Evolutionary conservation across 2,888 invertebrate species (phyloP).

Genomic region (Sclerodermus sp.): DNA sequence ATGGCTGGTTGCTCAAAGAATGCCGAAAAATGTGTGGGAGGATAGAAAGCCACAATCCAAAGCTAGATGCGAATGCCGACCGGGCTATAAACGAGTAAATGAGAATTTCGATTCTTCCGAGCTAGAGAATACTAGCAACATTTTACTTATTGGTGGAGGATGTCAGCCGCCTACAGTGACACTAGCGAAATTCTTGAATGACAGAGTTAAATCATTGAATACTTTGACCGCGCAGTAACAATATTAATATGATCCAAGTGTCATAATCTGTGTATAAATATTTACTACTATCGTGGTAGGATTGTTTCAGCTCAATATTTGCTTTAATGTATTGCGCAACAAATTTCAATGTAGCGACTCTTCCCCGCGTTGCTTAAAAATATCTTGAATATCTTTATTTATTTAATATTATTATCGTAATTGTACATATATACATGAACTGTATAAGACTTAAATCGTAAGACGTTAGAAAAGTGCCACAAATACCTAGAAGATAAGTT

Average conservation of each 20-base stretch:
- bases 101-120: constrained; percentile 42
- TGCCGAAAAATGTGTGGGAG: constrained; percentile 43
- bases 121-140: constrained; percentile 47
- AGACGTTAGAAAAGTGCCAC: constrained; percentile 9
- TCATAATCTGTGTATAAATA: too few relatives aligned
- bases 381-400: constrained; percentile 15
- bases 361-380: too few relatives aligned
- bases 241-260: too few relatives aligned
- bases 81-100: constrained; percentile 62
- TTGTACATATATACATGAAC: constrained; percentile 6
- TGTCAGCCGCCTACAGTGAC: constrained; percentile 68
- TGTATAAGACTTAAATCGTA: not conserved
- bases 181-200: constrained; percentile 68
- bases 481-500: not conserved
- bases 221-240: constrained; percentile 6
- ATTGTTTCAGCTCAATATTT: too few relatives aligned
- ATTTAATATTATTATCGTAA: constrained; percentile 1
- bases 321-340: too few relatives aligned
- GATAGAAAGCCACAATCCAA: constrained; percentile 37
- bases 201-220: constrained; percentile 38
- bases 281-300: too few relatives aligned
- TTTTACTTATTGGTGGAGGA: constrained; percentile 40
- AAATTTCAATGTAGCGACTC: too few relatives aligned
- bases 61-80: constrained; percentile 71
- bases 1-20: constrained; percentile 67